Evolutionary conservation across 1,140 invertebrate genomes (phyloP).

Genomic region (Scylla paramamosain): DNA sequence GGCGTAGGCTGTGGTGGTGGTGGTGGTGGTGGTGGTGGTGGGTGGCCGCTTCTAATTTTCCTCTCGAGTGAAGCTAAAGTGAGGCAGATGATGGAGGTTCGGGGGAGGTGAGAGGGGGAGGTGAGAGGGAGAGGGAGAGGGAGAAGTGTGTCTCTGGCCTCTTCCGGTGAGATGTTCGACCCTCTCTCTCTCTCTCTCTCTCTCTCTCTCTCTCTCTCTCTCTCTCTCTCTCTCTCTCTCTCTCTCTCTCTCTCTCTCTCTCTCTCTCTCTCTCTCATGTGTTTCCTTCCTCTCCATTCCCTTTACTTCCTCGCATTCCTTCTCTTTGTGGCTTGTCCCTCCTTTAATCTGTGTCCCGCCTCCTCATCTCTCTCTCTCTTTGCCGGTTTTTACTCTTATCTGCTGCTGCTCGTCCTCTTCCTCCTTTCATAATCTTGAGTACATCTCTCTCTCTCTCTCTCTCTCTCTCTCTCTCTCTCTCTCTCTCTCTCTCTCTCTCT

Average conservation of each 20-base stretch:
- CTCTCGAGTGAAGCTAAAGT: slow-evolving; percentile 2
- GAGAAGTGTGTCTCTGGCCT: too few relatives aligned
- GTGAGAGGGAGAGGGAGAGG: too few relatives aligned
- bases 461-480: not conserved
- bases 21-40: not conserved
- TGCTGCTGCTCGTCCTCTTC: not conserved
- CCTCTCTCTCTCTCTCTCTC: not conserved
- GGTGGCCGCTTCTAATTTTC: not conserved
- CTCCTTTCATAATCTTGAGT: slow-evolving; percentile 1
- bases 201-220: slow-evolving; percentile 18
- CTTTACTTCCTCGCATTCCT: too few relatives aligned
- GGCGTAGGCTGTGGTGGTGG: not conserved
- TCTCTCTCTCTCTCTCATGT: too few relatives aligned
- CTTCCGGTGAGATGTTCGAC: too few relatives aligned
- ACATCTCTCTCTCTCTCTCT: not conserved
- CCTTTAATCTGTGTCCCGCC: too few relatives aligned
- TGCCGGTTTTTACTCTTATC: not conserved
- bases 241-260: not conserved
- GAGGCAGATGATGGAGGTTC: not conserved
- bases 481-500: too few relatives aligned
- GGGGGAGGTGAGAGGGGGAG: too few relatives aligned
- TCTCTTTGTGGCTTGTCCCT: too few relatives aligned
- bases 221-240: not conserved
- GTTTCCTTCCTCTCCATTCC: too few relatives aligned
- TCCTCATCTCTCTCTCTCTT: not conserved